Evolutionary conservation across 2,797 vertebrate genomes (phyloP), one percentile per base, ranked within the genome.

Genomic region (Ceryle rudis): DNA sequence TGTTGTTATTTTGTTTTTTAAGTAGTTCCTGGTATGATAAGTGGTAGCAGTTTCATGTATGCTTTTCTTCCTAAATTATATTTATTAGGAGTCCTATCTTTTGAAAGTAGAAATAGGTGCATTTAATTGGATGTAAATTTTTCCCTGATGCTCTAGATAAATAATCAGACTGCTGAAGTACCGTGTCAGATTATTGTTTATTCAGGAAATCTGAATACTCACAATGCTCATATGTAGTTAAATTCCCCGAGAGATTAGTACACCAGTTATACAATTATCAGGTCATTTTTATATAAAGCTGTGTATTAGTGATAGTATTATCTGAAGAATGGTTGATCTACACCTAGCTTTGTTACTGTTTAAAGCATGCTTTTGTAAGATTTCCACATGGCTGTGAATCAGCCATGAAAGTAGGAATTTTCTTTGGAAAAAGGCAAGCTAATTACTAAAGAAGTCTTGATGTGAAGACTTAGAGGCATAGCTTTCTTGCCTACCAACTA

Each of bases 191-290:
- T 29, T 17, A 41, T 13, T 60, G 14, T 8, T 57, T 61, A 41
- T 71, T 12, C 8, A 20, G 22, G 64, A 69, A 41, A n/a, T 37
- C 6, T 47, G 11, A 55, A 33, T 31, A 19, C 5, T 41, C 1
- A 0, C 15, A 29, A 9, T 33, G 11, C 25, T 80, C 1, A 1
- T 31, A n/a, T 9, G 11, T 33, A 31, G 22, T 51, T 75, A 35
- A 66, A 16, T 41, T 80, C 6, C 16, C 16, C 2, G 4, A 14
- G 65, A 47, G 29, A 26, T 14, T 4, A 9, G 33, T 93, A 8
- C 0, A 46, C 2, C 15, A 65, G 8, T 92, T 89, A 49, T 0
- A 19, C 14, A 41, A 29, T n/a, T 74, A 18, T 9, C 8, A 37
- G 7, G 12, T 69, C 1, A 3, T 18, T 61, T 73, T 58, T 46